Evolutionary conservation across 2,113 vertebrate genomes (phyloP).

Genomic region (Orcinus orca): DNA sequence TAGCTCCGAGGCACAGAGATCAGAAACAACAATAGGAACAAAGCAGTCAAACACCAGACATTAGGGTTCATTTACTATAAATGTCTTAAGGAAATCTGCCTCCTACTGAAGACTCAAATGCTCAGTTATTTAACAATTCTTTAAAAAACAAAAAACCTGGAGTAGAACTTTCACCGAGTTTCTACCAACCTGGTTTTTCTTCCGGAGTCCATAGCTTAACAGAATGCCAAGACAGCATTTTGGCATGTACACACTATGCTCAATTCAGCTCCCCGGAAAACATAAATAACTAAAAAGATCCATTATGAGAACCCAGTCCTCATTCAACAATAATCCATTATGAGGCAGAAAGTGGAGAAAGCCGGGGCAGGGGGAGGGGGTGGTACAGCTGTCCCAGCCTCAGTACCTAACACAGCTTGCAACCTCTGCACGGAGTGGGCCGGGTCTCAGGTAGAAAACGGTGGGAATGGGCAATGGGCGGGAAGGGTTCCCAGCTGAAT

Average conservation of each 20-base stretch:
- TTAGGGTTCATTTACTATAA: not conserved
- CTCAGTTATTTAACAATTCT: slow-evolving; percentile 26
- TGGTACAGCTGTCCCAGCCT: not conserved
- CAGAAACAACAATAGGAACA: slow-evolving; percentile 23
- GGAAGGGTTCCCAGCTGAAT: too few species aligned
- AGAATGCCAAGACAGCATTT: not conserved
- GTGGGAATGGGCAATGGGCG: not conserved
- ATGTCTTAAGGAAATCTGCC: not conserved
- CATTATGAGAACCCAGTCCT: not conserved
- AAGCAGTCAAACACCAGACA: not conserved
- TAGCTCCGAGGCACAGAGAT: not conserved
- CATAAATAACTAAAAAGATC: not conserved
- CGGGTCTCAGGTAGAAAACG: not conserved
- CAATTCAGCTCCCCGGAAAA: not conserved
- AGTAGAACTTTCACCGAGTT: not conserved
- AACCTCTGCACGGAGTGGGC: not conserved
- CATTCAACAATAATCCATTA: not conserved
- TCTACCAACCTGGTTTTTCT: not conserved
- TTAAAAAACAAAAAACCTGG: not conserved
- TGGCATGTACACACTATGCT: not conserved
- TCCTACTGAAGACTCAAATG: not conserved
- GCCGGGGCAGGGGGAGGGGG: too few species aligned
- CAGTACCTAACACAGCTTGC: not conserved
- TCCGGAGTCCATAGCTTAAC: not conserved
- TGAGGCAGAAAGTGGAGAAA: not conserved